A percentile compares a stretch with the other conserved stretches of the same genome.
Conservation (phyloP, 2,113 vertebrate species). For the Protomyctophum bolini region DNA sequence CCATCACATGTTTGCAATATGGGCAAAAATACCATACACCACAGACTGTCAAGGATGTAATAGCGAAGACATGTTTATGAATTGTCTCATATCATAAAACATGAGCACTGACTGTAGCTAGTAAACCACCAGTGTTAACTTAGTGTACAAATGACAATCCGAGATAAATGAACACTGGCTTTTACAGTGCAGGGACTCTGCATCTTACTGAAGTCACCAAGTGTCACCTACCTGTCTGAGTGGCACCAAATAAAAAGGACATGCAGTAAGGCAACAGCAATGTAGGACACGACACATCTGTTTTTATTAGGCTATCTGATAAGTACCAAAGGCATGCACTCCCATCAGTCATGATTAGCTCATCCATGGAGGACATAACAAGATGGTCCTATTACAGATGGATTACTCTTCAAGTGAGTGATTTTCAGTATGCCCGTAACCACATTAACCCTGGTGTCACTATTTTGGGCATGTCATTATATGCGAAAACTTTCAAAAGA, state of each 20-base stretch:
- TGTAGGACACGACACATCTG: slow-evolving; percentile 21
- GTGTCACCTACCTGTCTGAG: slow-evolving; percentile 24
- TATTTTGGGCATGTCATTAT: no score
- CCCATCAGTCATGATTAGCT: slow-evolving; percentile 32
- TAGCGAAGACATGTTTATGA: no score
- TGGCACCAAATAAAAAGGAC: slow-evolving; percentile 37
- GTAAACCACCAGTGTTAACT: no score
- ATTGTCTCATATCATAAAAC: no score
- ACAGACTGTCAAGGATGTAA: no score
- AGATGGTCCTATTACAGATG: not conserved
- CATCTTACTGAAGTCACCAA: slow-evolving; percentile 26
- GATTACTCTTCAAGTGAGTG: not conserved
- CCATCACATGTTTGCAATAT: no score
- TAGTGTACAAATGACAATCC: no score
- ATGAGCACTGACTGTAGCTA: no score
- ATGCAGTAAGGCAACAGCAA: slow-evolving; percentile 7
- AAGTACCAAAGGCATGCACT: slow-evolving; percentile 19
- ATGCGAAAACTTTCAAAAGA: no score
- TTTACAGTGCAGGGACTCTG: slow-evolving; percentile 15
- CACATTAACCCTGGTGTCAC: no score
- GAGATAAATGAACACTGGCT: no score
- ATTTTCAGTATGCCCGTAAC: not conserved
- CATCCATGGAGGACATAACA: slow-evolving; percentile 18
- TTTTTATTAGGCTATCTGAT: slow-evolving; percentile 34
- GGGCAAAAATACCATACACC: no score